Conservation (phyloP, 2,797 vertebrate genomes). For the Gobio occitaniae region DNA sequence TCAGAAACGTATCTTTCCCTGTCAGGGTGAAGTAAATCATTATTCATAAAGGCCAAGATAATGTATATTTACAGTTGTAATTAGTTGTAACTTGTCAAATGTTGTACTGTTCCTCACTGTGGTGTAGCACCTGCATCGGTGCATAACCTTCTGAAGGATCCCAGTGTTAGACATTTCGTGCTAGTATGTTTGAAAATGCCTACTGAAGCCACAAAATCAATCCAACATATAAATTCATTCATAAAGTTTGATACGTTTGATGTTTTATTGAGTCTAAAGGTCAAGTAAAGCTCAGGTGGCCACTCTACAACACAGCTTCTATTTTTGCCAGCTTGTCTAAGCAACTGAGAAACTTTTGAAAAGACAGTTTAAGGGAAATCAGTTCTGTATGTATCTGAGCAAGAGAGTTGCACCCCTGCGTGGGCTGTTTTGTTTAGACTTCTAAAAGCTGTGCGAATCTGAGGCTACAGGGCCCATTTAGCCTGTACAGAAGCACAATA, state of each 20-base stretch:
- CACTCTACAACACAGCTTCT: slow-evolving; percentile 7
- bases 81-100: not conserved
- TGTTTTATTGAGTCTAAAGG: slow-evolving; percentile 21
- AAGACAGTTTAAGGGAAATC: slow-evolving; percentile 38
- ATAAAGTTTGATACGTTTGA: slow-evolving; percentile 13
- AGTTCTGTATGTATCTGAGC: slow-evolving; percentile 29
- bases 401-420: slow-evolving; percentile 18
- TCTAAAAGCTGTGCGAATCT: slow-evolving; percentile 41
- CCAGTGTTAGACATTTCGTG: not conserved
- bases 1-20: not conserved
- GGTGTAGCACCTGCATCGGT: not conserved
- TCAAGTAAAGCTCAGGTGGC: slow-evolving; percentile 38
- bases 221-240: slow-evolving; percentile 16
- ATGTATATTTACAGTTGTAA: not conserved
- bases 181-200: not conserved
- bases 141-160: not conserved
- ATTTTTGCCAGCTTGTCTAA: slow-evolving; percentile 14
- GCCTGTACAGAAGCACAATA: slow-evolving; percentile 55
- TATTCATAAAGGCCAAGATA: not conserved
- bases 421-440: slow-evolving; percentile 40
- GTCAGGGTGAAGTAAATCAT: not conserved
- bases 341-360: slow-evolving; percentile 37
- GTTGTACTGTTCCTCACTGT: not conserved
- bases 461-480: slow-evolving; percentile 29
- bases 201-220: slow-evolving; percentile 13